These are phyloP conservation scores for Semnornis frantzii DNA, from an alignment of 2,113 vertebrate genomes.

Conservation along the genomic window DNA sequence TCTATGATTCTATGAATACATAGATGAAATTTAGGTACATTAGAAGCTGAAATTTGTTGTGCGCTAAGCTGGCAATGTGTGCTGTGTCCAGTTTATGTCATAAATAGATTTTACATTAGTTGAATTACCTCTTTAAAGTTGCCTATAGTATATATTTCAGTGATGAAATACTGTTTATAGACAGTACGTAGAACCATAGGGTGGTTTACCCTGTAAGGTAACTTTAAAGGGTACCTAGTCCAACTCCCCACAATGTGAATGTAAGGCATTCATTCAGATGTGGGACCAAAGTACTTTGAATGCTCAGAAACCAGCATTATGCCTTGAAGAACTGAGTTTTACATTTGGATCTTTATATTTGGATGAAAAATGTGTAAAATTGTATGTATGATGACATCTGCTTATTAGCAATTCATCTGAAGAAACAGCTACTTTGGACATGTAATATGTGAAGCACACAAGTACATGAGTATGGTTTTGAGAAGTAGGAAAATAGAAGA, in stretches of 20 bases:
- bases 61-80: neutral
- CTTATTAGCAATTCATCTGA: neutral
- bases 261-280: neutral
- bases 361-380: neutral
- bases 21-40: neutral
- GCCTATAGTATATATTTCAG: accelerated
- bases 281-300: neutral
- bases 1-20: too few relatives aligned
- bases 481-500: neutral
- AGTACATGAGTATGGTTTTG: neutral
- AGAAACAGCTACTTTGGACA: neutral
- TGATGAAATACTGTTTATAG: neutral
- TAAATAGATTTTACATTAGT: neutral
- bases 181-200: neutral
- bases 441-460: neutral
- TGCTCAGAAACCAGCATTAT: neutral
- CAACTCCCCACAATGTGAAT: neutral
- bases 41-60: neutral
- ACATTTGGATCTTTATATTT: neutral
- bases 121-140: neutral
- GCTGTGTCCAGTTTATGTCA: neutral
- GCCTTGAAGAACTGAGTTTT: neutral
- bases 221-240: neutral
- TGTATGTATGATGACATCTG: neutral
- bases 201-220: neutral